Evolutionary conservation across 2,888 invertebrate species (phyloP).

Genomic region (Synanthedon tipuliformis): DNA sequence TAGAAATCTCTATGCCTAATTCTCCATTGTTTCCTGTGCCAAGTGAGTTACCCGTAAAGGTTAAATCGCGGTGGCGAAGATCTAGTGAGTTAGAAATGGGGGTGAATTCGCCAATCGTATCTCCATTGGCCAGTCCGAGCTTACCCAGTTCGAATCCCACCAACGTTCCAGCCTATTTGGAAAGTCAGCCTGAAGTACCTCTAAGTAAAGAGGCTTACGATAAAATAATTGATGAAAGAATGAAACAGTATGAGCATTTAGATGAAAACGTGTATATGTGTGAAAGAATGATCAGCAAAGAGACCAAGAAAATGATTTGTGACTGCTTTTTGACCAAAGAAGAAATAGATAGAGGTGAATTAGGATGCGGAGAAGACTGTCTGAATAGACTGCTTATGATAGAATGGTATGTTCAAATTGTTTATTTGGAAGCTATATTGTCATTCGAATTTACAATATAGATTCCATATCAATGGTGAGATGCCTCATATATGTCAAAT

Average conservation of each 20-base stretch:
- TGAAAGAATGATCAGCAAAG: constrained; percentile 88
- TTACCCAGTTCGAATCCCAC: constrained; percentile 33
- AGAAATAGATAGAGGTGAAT: constrained; percentile 84
- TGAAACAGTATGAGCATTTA: constrained; percentile 83
- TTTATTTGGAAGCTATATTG: background rate
- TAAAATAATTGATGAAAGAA: constrained; percentile 63
- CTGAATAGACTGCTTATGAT: constrained; percentile 97
- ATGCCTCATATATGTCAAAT: no score
- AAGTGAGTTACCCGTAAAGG: constrained; percentile 78
- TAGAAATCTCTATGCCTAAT: constrained; percentile 37
- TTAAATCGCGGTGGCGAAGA: constrained; percentile 82
- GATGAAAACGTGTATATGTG: constrained; percentile 88
- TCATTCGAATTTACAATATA: no score
- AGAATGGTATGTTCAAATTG: constrained; percentile 79
- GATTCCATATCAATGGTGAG: no score
- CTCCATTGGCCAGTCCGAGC: constrained; percentile 50
- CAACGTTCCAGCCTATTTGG: constrained; percentile 20
- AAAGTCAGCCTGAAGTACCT: constrained; percentile 20
- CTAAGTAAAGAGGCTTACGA: constrained; percentile 54
- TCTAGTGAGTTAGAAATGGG: constrained; percentile 81
- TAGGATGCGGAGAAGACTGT: constrained; percentile 96
- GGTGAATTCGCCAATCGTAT: constrained; percentile 46
- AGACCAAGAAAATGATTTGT: constrained; percentile 93
- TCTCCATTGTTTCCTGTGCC: constrained; percentile 56
- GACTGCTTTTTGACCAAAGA: constrained; percentile 94